Evolutionary conservation across 2,888 invertebrate species (phyloP).

Genomic region (Tachina lurida): DNA sequence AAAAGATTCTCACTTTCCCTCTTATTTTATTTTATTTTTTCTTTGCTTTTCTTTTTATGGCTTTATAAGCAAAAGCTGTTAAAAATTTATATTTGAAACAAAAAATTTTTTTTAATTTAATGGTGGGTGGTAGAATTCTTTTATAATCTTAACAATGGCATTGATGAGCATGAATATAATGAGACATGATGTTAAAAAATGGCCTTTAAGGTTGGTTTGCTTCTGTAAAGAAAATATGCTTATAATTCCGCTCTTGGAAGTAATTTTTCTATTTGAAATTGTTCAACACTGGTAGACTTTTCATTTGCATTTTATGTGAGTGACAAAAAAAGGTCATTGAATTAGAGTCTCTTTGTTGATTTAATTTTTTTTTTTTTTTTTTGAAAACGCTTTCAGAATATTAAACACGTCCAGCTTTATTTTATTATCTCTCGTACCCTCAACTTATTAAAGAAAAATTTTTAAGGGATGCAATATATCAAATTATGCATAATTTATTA

Average conservation of each 20-base stretch:
- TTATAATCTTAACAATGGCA: constrained; percentile 14
- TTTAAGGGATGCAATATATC: constrained; percentile 28
- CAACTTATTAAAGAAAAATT: not conserved
- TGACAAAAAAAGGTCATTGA: constrained; percentile 45
- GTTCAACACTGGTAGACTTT: not conserved
- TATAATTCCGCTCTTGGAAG: not conserved
- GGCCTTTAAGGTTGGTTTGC: constrained; percentile 56
- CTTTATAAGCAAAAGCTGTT: constrained; percentile 37
- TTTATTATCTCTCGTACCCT: not conserved
- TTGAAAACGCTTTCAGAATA: constrained; percentile 53
- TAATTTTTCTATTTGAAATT: not conserved
- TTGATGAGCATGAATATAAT: constrained; percentile 31
- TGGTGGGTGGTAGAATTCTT: constrained; percentile 19
- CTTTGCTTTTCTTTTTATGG: not conserved
- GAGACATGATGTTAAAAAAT: constrained; percentile 16
- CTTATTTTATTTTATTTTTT: not conserved
- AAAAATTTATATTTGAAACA: constrained; percentile 21
- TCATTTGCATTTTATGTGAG: constrained; percentile 26
- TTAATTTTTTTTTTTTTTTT: constrained; percentile 38
- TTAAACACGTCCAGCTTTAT: constrained; percentile 18
- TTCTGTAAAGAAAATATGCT: constrained; percentile 32
- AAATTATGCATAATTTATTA: constrained; percentile 29
- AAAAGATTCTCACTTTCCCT: constrained; percentile 27
- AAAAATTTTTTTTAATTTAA: not conserved
- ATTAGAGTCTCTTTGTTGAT: constrained; percentile 51